phyloP scores from a whole-genome alignment of 2,113 vertebrate genomes.

The Silurus glanis region DNA sequence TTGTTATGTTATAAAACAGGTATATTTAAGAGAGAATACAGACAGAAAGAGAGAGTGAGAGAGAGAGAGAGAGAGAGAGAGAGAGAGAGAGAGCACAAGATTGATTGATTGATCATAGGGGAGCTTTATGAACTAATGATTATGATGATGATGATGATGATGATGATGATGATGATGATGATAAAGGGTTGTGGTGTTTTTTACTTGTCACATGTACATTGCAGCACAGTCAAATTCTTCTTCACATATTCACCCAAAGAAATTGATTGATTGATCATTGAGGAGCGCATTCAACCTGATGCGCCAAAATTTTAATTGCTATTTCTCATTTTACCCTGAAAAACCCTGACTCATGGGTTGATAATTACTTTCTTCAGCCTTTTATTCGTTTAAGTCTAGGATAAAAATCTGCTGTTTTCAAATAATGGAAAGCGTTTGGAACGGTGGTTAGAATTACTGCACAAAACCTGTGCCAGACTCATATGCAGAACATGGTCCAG shows the following conservation, averaged over 20 bases:
- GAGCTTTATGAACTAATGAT: background rate
- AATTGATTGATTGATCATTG: background rate
- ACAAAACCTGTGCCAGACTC: too few species aligned
- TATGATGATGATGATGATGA: too few species aligned
- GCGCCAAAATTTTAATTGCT: background rate
- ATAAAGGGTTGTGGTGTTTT: too few species aligned
- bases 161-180: too few species aligned
- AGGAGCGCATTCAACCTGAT: background rate
- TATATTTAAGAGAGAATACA: too few species aligned
- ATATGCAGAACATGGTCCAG: too few species aligned
- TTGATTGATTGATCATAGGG: background rate
- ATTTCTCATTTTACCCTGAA: background rate
- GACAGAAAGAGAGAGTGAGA: background rate
- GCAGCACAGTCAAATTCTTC: too few species aligned
- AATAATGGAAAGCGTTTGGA: background rate
- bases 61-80: too few species aligned
- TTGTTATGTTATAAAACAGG: too few species aligned
- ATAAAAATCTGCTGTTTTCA: background rate
- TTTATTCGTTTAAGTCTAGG: background rate
- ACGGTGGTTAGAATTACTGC: background rate
- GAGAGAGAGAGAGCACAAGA: background rate
- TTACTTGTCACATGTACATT: too few species aligned
- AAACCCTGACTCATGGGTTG: background rate
- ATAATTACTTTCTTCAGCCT: background rate
- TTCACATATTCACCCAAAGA: too few species aligned